Evolutionary conservation across 2,888 invertebrate species (phyloP), one percentile per base, ranked within the genome.

Genomic region (Diogma glabrata): DNA sequence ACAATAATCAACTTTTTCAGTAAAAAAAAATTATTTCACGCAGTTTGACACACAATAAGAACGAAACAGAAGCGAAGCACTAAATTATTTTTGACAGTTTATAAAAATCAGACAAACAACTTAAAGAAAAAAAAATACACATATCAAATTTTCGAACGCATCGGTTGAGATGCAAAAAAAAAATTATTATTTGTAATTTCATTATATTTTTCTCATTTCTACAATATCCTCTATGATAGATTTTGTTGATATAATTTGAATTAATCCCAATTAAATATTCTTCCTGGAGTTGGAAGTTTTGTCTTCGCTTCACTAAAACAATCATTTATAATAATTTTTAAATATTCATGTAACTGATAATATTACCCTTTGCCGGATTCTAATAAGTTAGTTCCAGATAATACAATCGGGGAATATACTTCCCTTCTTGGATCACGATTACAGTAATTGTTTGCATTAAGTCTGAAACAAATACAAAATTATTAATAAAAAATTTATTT

Each of bases 361-460:
- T 24, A 6, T 48, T 26, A 43, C 40, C 20, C 47, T 26, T 26
- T 12, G 22, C 45, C 16, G 23, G 47, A 48, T 19, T 52, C 45
- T 33, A 46, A 23, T 23, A 50, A 43, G 23, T 40, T 26, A 9
- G 47, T 28, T 23, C 47, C 26, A 59, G 60, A 53, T 61, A 57
- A 12, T 53, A 67, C 64, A 43, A 67, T 62, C 48, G 70, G 70
- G 6, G 69, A 69, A 20, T 54, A 54, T 1, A 87, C 85, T 64
- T 86, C 83, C 51, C 91, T 76, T 48, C 95, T 78, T 0, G 75
- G 89, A 73, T 96, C 95, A 52, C 94, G 77, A 0, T 74, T 69
- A 63, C 74, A 85, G 63, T 96, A 95, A 66, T 92, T 91, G 68
- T 94, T 92, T 46, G 77, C 79, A 12, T 84, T 78, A 54, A 88